Evolutionary conservation across 2,888 invertebrate genomes (phyloP).

Genomic region (Sipha maydis): DNA sequence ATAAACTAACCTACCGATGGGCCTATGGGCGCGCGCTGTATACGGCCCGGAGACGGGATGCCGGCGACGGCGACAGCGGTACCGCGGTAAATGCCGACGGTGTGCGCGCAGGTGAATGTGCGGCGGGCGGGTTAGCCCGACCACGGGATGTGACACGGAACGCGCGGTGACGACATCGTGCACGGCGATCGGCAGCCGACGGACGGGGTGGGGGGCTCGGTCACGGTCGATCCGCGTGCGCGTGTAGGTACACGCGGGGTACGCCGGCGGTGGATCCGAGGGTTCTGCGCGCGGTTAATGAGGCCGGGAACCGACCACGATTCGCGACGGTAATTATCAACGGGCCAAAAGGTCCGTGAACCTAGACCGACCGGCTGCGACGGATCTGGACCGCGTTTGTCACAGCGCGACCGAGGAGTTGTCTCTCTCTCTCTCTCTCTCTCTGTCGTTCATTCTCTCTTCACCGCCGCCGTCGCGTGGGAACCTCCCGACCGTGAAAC

Average conservation of each 20-base stretch:
- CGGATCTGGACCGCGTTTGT: constrained; percentile 51
- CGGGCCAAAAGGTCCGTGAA: constrained; percentile 61
- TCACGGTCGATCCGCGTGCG: constrained; percentile 37
- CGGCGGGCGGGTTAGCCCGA: no score
- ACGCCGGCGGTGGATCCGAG: neutral
- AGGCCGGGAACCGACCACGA: constrained; percentile 59
- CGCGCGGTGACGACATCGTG: constrained; percentile 32
- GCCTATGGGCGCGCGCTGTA: no score
- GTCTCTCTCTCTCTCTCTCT: no score
- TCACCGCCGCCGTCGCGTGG: neutral
- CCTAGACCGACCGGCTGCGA: constrained; percentile 45
- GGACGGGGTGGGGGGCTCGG: neutral
- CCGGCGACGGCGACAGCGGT: no score
- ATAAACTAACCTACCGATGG: no score
- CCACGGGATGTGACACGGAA: constrained; percentile 30
- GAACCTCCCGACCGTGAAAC: constrained; percentile 49
- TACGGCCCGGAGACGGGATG: no score
- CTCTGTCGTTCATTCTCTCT: no score
- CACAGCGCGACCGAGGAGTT: neutral
- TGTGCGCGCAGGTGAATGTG: neutral
- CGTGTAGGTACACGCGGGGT: neutral
- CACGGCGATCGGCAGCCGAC: neutral
- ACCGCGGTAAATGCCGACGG: no score
- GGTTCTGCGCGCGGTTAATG: constrained; percentile 55
- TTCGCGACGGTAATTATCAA: constrained; percentile 61